Evolutionary conservation across 2,797 vertebrate genomes (phyloP).

Genomic region (Meda fulgida): DNA sequence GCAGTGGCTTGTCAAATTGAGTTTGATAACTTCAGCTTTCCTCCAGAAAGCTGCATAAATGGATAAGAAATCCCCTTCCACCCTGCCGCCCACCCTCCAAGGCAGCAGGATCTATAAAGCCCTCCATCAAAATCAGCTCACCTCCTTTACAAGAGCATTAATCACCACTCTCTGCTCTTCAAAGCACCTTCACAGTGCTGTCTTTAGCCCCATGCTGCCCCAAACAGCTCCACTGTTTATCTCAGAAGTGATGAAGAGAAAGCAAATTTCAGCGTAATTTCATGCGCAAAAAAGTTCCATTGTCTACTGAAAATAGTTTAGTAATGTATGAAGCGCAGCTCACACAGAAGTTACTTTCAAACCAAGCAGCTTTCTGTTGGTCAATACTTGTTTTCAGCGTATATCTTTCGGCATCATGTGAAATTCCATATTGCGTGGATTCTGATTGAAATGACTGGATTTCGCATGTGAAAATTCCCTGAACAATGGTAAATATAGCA

Average conservation of each 20-base stretch:
- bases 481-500: background rate
- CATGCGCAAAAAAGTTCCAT: background rate
- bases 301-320: background rate
- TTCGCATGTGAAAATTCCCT: background rate
- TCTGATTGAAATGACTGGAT: background rate
- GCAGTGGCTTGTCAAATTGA: constrained; percentile 6
- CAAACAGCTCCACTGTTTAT: background rate
- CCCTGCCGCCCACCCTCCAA: constrained; percentile 67
- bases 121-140: constrained; percentile 80
- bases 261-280: background rate
- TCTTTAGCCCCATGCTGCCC: constrained; percentile 46
- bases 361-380: no score
- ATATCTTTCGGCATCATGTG: background rate
- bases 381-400: background rate
- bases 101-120: constrained; percentile 80
- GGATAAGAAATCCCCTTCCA: constrained; percentile 70
- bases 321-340: background rate
- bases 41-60: constrained; percentile 75
- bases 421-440: background rate
- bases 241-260: constrained; percentile 8
- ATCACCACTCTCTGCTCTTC: constrained; percentile 78
- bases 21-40: constrained; percentile 23
- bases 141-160: constrained; percentile 78
- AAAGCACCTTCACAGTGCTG: constrained; percentile 79
- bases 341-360: background rate